Conservation (phyloP, 2,888 invertebrate genomes). For the Luperina nickerlii region DNA sequence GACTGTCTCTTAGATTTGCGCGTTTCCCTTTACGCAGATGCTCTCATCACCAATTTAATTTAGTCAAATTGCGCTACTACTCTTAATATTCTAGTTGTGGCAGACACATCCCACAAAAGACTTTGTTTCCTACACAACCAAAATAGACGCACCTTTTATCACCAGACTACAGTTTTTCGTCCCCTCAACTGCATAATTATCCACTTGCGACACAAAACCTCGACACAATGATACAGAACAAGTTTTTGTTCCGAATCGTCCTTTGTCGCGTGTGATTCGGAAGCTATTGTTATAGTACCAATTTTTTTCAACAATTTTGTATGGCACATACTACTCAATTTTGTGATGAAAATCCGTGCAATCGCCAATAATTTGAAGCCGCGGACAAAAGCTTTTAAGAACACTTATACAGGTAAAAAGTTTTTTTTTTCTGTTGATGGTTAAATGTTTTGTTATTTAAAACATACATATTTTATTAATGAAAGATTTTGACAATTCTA, state of each 20-base stretch:
- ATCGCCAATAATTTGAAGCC: not conserved
- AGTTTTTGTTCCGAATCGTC: slow-evolving; percentile 41
- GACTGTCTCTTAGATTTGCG: no score
- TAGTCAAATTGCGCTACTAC: not conserved
- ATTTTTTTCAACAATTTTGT: no score
- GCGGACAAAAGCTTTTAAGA: no score
- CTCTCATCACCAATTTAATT: not conserved
- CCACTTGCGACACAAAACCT: slow-evolving; percentile 55
- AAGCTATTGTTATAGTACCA: not conserved
- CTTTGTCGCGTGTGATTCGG: slow-evolving; percentile 33
- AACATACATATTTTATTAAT: no score
- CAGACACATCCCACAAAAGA: not conserved
- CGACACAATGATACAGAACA: slow-evolving; percentile 45
- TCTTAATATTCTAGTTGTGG: not conserved
- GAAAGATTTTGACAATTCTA: no score
- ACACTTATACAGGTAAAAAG: no score
- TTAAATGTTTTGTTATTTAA: no score
- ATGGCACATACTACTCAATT: not conserved
- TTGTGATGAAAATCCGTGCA: not conserved
- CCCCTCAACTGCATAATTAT: slow-evolving; percentile 52
- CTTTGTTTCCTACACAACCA: not conserved
- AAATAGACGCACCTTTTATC: slow-evolving; percentile 25
- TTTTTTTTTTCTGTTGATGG: no score
- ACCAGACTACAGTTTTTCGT: slow-evolving; percentile 19
- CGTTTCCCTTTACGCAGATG: no score